phyloP scores from a whole-genome alignment of 2,888 invertebrate species.

The Axea sp. region DNA sequence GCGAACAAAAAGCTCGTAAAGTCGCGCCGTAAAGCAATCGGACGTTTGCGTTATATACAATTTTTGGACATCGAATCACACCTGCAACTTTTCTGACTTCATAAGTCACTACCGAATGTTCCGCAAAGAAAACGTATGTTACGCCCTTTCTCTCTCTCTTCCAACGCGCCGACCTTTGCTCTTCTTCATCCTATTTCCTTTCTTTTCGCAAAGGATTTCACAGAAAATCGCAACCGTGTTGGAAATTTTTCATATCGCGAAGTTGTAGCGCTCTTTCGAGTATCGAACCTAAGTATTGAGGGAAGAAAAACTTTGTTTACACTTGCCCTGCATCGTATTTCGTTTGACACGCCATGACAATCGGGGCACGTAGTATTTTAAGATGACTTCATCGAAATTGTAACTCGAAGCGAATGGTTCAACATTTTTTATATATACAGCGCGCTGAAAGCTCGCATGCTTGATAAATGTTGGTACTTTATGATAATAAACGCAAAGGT shows the following conservation, averaged over 20 bases:
- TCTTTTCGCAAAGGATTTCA: conserved; percentile 46
- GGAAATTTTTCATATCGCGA: conserved; percentile 47
- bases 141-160: conserved; percentile 7
- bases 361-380: conserved; percentile 48
- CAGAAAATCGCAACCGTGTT: conserved; percentile 36
- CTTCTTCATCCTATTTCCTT: conserved; percentile 24
- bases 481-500: conserved; percentile 51
- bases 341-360: conserved; percentile 57
- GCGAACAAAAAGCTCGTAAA: conserved; percentile 15
- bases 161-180: no score
- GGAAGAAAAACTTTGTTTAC: conserved; percentile 53
- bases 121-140: conserved; percentile 48
- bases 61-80: conserved; percentile 42
- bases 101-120: conserved; percentile 47
- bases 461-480: conserved; percentile 52
- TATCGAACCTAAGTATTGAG: conserved; percentile 21
- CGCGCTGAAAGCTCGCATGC: conserved; percentile 48
- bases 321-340: conserved; percentile 46
- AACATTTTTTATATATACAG: conserved; percentile 50
- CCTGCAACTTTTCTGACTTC: conserved; percentile 35
- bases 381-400: conserved; percentile 51
- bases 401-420: conserved; percentile 41
- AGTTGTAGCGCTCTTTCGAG: conserved; percentile 27
- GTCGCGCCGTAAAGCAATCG: conserved; percentile 14
- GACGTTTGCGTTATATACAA: conserved; percentile 14